phyloP scores from a whole-genome alignment of 92 coral and sea anemone species.

The Zoanthus gigantus region DNA sequence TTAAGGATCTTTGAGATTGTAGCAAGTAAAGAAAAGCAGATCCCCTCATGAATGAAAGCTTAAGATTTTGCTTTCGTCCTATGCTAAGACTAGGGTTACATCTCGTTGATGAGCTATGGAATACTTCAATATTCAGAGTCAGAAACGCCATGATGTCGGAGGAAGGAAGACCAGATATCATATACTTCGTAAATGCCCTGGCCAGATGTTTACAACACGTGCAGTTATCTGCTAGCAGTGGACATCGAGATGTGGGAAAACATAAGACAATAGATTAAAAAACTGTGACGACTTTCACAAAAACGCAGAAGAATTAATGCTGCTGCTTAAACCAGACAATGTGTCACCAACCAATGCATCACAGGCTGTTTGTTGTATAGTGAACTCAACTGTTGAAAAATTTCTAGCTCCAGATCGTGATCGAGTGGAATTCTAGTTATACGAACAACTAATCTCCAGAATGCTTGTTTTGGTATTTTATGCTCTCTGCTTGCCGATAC shows the following conservation, averaged over 20 bases:
- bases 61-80: not conserved
- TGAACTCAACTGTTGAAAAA: slow-evolving; percentile 1
- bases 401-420: not conserved
- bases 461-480: not conserved
- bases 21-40: slow-evolving; percentile 45
- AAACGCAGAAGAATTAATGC: slow-evolving; percentile 45
- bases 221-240: slow-evolving; percentile 46
- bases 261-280: not conserved
- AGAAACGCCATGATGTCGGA: no score
- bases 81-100: not conserved
- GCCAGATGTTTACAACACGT: slow-evolving; percentile 46
- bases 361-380: not conserved
- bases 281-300: slow-evolving; percentile 36
- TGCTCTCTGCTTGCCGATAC: not conserved
- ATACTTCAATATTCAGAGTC: no score
- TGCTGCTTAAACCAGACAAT: slow-evolving; percentile 47
- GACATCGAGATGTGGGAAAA: slow-evolving; percentile 40
- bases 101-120: not conserved
- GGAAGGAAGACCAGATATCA: not conserved
- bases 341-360: slow-evolving; percentile 44
- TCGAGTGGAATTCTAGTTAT: not conserved
- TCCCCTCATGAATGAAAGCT: slow-evolving; percentile 44
- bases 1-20: slow-evolving; percentile 34
- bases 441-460: not conserved
- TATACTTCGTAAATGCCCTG: slow-evolving; percentile 27